Evolutionary conservation across 2,888 invertebrate genomes (phyloP), one percentile per base, ranked within the genome.

Genomic region (Agonopterix arenella): DNA sequence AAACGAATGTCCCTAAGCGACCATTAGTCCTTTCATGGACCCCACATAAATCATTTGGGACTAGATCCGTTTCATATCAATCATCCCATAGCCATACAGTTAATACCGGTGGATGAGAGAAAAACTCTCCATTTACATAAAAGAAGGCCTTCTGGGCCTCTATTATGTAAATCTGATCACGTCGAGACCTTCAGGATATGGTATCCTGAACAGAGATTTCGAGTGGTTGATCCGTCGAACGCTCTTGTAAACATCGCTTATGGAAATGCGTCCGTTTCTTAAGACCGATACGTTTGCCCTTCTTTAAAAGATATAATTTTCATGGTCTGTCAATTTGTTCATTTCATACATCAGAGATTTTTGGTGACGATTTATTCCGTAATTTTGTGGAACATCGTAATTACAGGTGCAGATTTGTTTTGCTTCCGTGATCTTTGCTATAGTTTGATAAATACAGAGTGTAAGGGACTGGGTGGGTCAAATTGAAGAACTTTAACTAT

Each of bases 121-220:
- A 70, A 76, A 78, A 76, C 71, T 71, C 65, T 71, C 64, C 51
- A 75, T 75, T 73, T 78, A 70, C 73, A 75, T 71, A 70, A 72
- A 61, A 70, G 70, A 67, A 71, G 66, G 63, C 58, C 62, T 60
- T 60, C 53, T 59, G 59, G 66, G 62, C 58, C 61, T 66, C 66
- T 77, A 75, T 81, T 83, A 84, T 82, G 82, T 73, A 80, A 83
- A 84, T 80, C 67, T 62, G 68, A 80, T 82, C 83, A 80, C 81
- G 83, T 77, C 66, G 68, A 55, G 64, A 64, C 70, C 73, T 68
- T 67, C 66, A 71, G 71, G 76, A 77, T 75, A 75, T 70, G 71
- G 73, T 75, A 71, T 75, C 66, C 69, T 57, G 60, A 60, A 69
- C 70, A 72, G 73, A 80, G 82, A 82, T 82, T 81, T 72, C 66